Conservation (phyloP, 2,888 invertebrate species). For the Druceiella hillmani region DNA sequence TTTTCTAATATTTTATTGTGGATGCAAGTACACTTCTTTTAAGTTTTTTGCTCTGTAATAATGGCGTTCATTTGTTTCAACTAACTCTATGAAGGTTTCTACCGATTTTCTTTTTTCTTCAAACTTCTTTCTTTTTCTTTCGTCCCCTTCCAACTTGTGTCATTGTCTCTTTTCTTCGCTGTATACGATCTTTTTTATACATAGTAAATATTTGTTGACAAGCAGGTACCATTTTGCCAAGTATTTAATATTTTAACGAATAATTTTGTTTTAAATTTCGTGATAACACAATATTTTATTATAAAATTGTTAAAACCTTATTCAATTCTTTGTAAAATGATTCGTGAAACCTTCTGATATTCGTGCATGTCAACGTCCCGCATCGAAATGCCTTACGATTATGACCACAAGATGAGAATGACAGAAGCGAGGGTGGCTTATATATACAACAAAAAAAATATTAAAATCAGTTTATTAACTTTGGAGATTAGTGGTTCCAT, state of each 20-base stretch:
- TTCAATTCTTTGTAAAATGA: constrained; percentile 7
- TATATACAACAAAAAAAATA: too few relatives aligned
- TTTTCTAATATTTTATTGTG: constrained; percentile 3
- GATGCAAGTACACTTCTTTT: constrained; percentile 5
- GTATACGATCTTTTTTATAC: constrained; percentile 7
- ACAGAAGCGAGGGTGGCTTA: not conserved
- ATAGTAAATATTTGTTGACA: constrained; percentile 7
- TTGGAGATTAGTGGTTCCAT: too few relatives aligned
- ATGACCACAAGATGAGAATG: constrained; percentile 1
- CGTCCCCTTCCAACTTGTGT: constrained; percentile 4
- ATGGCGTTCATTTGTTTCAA: not conserved
- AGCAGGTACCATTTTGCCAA: constrained; percentile 9
- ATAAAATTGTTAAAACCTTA: constrained; percentile 11
- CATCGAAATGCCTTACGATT: constrained; percentile 8
- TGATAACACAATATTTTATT: constrained; percentile 11
- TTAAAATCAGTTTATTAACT: too few relatives aligned
- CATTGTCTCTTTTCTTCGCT: constrained; percentile 6
- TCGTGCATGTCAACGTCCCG: constrained; percentile 9
- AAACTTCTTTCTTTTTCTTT: constrained; percentile 5
- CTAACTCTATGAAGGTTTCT: constrained; percentile 5
- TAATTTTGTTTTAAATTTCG: constrained; percentile 6
- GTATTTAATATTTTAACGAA: constrained; percentile 13
- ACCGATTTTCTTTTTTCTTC: constrained; percentile 7
- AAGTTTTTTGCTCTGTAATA: constrained; percentile 4
- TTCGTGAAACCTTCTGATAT: constrained; percentile 10